Evolutionary conservation across 2,888 invertebrate genomes (phyloP), one percentile per base, ranked within the genome.

Genomic region (Nowickia ferox): DNA sequence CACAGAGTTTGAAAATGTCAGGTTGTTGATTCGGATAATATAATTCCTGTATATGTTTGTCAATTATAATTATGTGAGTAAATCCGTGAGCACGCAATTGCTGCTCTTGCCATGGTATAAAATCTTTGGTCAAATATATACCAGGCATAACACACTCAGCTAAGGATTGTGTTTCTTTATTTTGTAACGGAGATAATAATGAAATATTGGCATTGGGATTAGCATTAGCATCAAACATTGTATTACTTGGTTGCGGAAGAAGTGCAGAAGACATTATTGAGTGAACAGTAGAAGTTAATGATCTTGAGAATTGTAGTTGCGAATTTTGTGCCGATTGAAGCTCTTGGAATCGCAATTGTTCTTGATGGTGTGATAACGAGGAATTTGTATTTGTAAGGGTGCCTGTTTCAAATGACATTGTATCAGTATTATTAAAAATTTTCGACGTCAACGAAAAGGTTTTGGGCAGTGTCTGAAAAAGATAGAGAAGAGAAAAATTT

Each of bases 31-130:
- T 83, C 59, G 89, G 89, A 86, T 88, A 89, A 76, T 88, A 89
- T 15, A 88, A 80, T 59, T 89, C 88, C 68, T 89, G 88, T 80
- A 90, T 90, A 84, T 90, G 90, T 77, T 88, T 89, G 82, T 91
- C 91, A 77, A 91, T 91, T 44, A 89, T 89, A 44, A 91, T 90
- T 17, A 91, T 88, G 71, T 91, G 90, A 65, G 90, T 90, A 63
- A 90, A 90, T 19, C 89, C 89, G 81, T 89, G 88, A 8, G 88
- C 82, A 57, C 88, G 89, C 55, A 91, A 86, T 74, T 88, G 88
- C n/a, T 89, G 88, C 48, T 88, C 84, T 68, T 89, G 89, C 90
- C 90, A 90, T 51, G 87, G 85, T 46, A 89, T 86, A 40, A 88
- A 89, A 53, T 88, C 84, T 80, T 89, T 90, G 65, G 90, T 89